These are phyloP conservation scores for Plectus sambesii DNA, from an alignment of 1,140 invertebrate species.

Conservation along the genomic window DNA sequence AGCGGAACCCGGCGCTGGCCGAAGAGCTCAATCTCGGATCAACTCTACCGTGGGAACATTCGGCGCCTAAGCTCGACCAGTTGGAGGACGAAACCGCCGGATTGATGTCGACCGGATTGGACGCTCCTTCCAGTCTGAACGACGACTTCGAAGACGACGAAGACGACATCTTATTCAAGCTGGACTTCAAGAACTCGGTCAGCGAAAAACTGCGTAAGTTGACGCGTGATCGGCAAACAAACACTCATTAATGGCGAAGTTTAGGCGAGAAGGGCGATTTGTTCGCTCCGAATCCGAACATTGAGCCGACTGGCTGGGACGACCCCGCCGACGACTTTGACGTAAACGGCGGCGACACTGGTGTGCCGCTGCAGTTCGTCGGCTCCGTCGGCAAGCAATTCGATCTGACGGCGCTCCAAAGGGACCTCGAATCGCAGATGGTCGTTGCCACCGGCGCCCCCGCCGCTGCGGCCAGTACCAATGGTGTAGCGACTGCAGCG, in stretches of 20 bases:
- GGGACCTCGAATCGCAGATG: too few relatives aligned
- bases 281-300: not conserved
- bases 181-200: conserved; percentile 13
- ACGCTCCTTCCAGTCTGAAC: too few relatives aligned
- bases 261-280: too few relatives aligned
- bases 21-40: conserved; percentile 20
- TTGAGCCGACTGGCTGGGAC: conserved; percentile 12
- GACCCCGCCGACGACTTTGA: not conserved
- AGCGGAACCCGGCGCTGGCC: conserved; percentile 34
- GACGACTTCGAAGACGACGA: conserved; percentile 22
- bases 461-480: too few relatives aligned
- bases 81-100: not conserved
- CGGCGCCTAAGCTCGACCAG: not conserved
- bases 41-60: too few relatives aligned
- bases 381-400: too few relatives aligned
- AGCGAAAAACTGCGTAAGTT: conserved; percentile 9
- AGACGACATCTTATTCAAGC: conserved; percentile 13
- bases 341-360: not conserved
- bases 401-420: too few relatives aligned
- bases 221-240: conserved; percentile 5
- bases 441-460: too few relatives aligned
- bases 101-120: too few relatives aligned
- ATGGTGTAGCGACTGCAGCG: too few relatives aligned
- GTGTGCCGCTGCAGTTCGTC: not conserved
- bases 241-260: too few relatives aligned